These are phyloP conservation scores for Caenorhabditis macrosperma DNA, from an alignment of 2,888 invertebrate genomes.

Conservation along the genomic window DNA sequence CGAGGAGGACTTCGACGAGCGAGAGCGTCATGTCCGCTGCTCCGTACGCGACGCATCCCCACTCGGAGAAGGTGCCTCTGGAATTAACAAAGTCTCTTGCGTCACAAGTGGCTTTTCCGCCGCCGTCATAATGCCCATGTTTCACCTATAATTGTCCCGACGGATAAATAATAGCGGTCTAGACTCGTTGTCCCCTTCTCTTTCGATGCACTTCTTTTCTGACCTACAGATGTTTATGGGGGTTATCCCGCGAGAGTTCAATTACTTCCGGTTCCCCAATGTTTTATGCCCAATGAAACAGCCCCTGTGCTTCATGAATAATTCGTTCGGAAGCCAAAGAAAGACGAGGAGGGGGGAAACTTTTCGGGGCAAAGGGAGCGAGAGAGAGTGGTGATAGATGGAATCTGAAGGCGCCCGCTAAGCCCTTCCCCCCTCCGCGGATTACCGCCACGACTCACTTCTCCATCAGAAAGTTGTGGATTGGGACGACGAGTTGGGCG, in stretches of 20 bases:
- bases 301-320: constrained; percentile 27
- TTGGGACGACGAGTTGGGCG: constrained; percentile 62
- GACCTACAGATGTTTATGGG: constrained; percentile 20
- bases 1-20: constrained; percentile 64
- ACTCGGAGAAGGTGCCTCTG: constrained; percentile 63
- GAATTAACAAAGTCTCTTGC: constrained; percentile 28
- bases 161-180: constrained; percentile 42
- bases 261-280: constrained; percentile 30
- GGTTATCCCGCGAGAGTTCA: constrained; percentile 12
- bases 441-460: constrained; percentile 62
- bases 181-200: constrained; percentile 17
- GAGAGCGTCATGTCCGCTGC: constrained; percentile 68
- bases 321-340: constrained; percentile 16
- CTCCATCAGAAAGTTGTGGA: constrained; percentile 63
- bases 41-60: constrained; percentile 63
- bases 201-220: neutral
- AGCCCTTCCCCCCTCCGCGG: constrained; percentile 45
- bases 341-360: neutral
- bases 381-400: constrained; percentile 7
- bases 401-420: constrained; percentile 32
- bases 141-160: constrained; percentile 26
- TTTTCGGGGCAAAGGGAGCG: constrained; percentile 6
- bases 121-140: constrained; percentile 21
- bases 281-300: constrained; percentile 2
- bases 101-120: constrained; percentile 3